Evolutionary conservation across 2,888 invertebrate species (phyloP), one percentile per base, ranked within the genome.

Genomic region (Caprella mutica): DNA sequence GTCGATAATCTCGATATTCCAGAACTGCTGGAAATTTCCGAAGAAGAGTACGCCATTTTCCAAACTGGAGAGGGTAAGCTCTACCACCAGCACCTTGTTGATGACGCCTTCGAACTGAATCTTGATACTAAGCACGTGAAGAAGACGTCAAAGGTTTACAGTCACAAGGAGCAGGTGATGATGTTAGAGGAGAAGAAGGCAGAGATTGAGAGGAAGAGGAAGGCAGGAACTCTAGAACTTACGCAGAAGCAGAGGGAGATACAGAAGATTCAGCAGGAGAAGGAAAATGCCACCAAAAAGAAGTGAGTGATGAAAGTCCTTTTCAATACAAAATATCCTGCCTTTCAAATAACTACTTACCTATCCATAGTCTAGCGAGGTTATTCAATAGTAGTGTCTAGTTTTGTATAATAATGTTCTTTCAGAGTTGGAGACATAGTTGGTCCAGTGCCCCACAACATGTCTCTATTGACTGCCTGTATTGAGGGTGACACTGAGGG

Each of bases 91-190:
- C 83, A 82, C 66, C 82, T 86, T 0, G 74, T 87, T 52, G 84
- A 85, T 19, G 80, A 75, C 26, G 48, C 48, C 9, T 48, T 48
- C n/a, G 48, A 48, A 17, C 48, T 48, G 17, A 65, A 56, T 23
- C 67, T 66, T 2, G 51, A 59, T 4, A 65, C 59, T 4, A 70
- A 68, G 59, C 93, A 96, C 68, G 79, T 96, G 72, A 92, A 90
- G 73, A 80, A 94, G 17, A 97, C 97, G 72, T 96, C 91, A 72
- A 96, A 94, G 74, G 88, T 85, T 2, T 97, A 97, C 73, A 91
- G 92, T 63, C 94, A 90, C 72, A 90, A 92, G 71, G 97, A 97
- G 63, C 97, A 98, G 72, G 26, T 63, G 33, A 55, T 63, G 59
- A 63, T 63, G 63, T 78, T 92, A 69, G 96, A 94, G 69, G 97